These are phyloP conservation scores for Oenanthe oenanthe DNA, from an alignment of 2,113 vertebrate species.

Conservation along the genomic window DNA sequence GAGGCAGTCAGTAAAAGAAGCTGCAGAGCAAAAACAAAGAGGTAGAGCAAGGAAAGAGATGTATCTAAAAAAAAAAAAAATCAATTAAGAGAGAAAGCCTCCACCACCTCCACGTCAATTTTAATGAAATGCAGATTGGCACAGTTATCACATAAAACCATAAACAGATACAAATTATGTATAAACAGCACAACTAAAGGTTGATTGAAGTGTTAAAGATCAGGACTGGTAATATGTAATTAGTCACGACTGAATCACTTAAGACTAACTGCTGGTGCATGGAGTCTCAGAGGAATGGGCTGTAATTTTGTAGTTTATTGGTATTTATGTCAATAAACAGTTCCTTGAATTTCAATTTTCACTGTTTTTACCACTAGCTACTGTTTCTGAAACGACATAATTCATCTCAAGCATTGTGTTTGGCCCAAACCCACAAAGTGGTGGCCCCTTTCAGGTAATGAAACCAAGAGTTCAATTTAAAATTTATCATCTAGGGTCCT, in stretches of 20 bases:
- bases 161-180: conserved; percentile 22
- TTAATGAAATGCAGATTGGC: conserved; percentile 28
- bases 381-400: background rate
- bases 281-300: background rate
- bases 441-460: background rate
- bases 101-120: background rate
- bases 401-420: background rate
- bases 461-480: background rate
- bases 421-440: background rate
- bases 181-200: conserved; percentile 12
- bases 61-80: background rate
- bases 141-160: background rate
- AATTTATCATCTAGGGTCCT: background rate
- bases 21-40: background rate
- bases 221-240: conserved; percentile 1
- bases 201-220: conserved; percentile 51
- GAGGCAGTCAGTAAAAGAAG: background rate
- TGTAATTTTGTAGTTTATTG: conserved; percentile 12
- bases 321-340: background rate
- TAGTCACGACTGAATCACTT: conserved; percentile 40
- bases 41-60: background rate
- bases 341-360: background rate
- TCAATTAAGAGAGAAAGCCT: background rate
- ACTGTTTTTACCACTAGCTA: background rate
- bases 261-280: background rate